Evolutionary conservation across 2,113 vertebrate genomes (phyloP), one percentile per base, ranked within the genome.

Genomic region (Vulpes ferrilata): DNA sequence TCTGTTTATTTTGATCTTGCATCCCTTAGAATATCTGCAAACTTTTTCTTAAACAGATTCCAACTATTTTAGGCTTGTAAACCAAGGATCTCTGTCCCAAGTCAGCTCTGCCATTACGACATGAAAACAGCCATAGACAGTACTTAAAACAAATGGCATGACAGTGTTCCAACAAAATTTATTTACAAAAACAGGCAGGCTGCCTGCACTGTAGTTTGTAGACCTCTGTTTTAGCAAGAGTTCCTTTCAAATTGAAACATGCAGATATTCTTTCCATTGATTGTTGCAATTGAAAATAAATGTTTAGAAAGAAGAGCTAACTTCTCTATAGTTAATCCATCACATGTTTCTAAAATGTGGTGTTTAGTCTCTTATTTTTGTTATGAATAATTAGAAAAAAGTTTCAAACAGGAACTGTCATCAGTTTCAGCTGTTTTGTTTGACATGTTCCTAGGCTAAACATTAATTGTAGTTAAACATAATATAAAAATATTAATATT

Each of bases 401-500:
- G n/a, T 78, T 97, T 96, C 69, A 38, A 64, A 64, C 3, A n/a
- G 2, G 30, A 90, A 81, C 51, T 95, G 22, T 2, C 32, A 0
- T 88, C 78, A 51, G 17, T 55, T 65, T 94, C 62, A 71, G 0
- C 35, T 82, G 5, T 67, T n/a, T 93, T 80, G 3, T 95, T 91
- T 96, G 60, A 35, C 15, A 19, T 79, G 6, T 62, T 92, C 15
- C 20, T 94, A 7, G 35, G 23, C 7, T 83, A 43, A 95, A 73
- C 12, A 43, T 95, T 97, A 93, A 38, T 86, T 89, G 62, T 3
- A 57, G 65, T 69, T 90, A 88, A 95, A 43, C 71, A 32, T 94
- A 79, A 3, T 62, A 35, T 60, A 76, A 93, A 90, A 94, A 91
- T 12, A 32, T 11, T 88, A 81, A 7, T 85, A 53, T 82, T 95